These are phyloP conservation scores for Manduca sexta DNA, from an alignment of 1,140 invertebrate genomes.

Conservation along the genomic window DNA sequence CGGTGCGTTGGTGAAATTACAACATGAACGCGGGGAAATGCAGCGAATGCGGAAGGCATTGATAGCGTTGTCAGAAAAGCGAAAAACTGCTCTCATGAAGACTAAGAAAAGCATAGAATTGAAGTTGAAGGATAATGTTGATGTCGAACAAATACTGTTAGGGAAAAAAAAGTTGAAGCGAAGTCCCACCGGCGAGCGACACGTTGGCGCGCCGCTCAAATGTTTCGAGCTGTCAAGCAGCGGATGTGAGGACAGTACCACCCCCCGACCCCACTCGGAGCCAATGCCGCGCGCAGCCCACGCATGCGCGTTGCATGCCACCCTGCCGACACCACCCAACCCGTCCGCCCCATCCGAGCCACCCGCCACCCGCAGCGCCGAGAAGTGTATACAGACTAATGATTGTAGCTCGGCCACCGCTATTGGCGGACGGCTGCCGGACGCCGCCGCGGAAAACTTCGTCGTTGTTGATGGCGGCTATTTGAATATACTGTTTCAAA, in stretches of 20 bases:
- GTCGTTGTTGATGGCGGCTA: slow-evolving; percentile 61
- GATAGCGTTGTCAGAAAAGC: slow-evolving; percentile 52
- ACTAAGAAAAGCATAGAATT: slow-evolving; percentile 63
- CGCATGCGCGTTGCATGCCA: too few species aligned
- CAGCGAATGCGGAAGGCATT: slow-evolving; percentile 64
- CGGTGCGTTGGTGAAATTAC: slow-evolving; percentile 58
- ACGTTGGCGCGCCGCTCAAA: slow-evolving; percentile 39
- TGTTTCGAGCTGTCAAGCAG: slow-evolving; percentile 64
- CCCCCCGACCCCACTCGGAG: slow-evolving; percentile 33
- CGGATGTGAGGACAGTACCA: slow-evolving; percentile 48
- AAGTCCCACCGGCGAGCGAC: slow-evolving; percentile 30
- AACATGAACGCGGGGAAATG: slow-evolving; percentile 68
- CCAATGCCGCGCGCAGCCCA: not conserved
- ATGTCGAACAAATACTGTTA: slow-evolving; percentile 52
- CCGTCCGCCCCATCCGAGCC: too few species aligned
- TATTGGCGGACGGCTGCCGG: slow-evolving; percentile 19
- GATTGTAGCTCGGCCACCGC: slow-evolving; percentile 25
- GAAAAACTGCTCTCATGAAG: slow-evolving; percentile 59
- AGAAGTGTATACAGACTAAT: slow-evolving; percentile 55
- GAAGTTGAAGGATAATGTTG: slow-evolving; percentile 48
- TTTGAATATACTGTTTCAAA: slow-evolving; percentile 59
- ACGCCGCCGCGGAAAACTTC: slow-evolving; percentile 46
- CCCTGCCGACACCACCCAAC: too few species aligned
- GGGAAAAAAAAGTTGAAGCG: slow-evolving; percentile 53
- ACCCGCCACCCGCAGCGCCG: slow-evolving; percentile 21